These are phyloP conservation scores for Lasius fuliginosus DNA, from an alignment of 2,888 invertebrate species.

Conservation along the genomic window DNA sequence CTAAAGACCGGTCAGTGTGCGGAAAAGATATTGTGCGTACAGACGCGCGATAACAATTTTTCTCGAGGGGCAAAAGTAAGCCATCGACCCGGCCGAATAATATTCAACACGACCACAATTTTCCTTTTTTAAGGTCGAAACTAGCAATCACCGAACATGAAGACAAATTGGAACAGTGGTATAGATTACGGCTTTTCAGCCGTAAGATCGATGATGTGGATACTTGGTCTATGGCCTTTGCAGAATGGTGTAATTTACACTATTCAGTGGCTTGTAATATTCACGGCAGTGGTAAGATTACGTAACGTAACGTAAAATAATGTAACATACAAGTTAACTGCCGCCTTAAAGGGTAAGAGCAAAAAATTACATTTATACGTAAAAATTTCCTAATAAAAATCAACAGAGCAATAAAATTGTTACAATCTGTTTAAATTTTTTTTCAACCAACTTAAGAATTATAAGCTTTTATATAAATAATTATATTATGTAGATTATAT, in stretches of 20 bases:
- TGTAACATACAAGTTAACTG: constrained; percentile 6
- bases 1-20: neutral
- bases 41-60: neutral
- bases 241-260: constrained; percentile 28
- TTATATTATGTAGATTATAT: neutral
- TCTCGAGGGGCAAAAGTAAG: constrained; percentile 27
- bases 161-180: constrained; percentile 38
- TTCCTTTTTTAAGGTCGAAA: constrained; percentile 25
- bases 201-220: constrained; percentile 19
- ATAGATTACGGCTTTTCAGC: constrained; percentile 30
- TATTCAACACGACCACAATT: constrained; percentile 4
- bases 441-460: neutral
- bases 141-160: constrained; percentile 3
- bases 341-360: neutral
- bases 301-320: constrained; percentile 19
- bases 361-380: neutral
- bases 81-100: constrained; percentile 16
- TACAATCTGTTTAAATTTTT: neutral
- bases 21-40: neutral
- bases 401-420: neutral
- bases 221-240: constrained; percentile 21
- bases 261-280: constrained; percentile 19
- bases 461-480: neutral
- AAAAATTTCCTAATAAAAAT: neutral
- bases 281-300: constrained; percentile 26